Evolutionary conservation across 2,797 vertebrate species (phyloP).

Genomic region (Tarsius wallacei): DNA sequence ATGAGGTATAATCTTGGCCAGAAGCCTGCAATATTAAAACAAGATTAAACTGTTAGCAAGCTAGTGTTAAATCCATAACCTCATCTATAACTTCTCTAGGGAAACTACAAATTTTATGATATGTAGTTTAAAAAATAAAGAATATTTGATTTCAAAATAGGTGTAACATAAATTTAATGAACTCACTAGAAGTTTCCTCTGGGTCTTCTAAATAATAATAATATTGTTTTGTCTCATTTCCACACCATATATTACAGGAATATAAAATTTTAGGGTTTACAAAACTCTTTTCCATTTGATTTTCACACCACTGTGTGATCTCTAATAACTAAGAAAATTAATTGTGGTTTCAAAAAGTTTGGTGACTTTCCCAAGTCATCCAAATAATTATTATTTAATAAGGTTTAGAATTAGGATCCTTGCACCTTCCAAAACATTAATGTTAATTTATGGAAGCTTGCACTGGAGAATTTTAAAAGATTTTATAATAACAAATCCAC

Average conservation of each 20-base stretch:
- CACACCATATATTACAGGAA: not conserved
- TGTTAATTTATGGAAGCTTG: not conserved
- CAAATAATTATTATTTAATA: not conserved
- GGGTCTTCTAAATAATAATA: constrained; percentile 47
- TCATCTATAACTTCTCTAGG: not conserved
- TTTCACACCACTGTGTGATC: not conserved
- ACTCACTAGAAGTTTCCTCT: not conserved
- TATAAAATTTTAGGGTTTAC: not conserved
- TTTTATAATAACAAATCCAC: constrained; percentile 42
- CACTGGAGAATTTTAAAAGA: not conserved
- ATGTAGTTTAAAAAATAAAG: constrained; percentile 32
- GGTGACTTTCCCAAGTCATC: constrained; percentile 9
- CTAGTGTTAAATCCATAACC: not conserved
- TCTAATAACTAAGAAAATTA: not conserved
- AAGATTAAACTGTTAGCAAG: constrained; percentile 56
- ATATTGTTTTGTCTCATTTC: not conserved
- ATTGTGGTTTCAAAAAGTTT: not conserved
- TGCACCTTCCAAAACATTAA: not conserved
- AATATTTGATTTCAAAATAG: constrained; percentile 54
- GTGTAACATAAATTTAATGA: constrained; percentile 29
- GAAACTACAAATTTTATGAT: constrained; percentile 57
- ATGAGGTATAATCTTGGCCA: constrained; percentile 66
- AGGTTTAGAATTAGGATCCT: not conserved
- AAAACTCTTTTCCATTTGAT: not conserved
- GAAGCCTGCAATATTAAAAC: constrained; percentile 30